Conservation (phyloP, 2,888 invertebrate species). For the Cataglyphis livida region DNA sequence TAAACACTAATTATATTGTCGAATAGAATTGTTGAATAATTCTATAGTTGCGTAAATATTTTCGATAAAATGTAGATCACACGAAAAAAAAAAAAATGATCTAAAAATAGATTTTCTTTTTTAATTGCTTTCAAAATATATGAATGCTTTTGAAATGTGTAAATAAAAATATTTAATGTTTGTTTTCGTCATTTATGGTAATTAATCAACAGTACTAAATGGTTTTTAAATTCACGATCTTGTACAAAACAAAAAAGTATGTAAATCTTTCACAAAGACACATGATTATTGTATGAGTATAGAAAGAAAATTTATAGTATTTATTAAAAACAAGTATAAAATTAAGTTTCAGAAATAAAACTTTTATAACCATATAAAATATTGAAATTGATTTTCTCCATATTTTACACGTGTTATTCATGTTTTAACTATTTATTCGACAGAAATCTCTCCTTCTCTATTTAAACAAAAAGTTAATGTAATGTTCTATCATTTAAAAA, state of each 20-base stretch:
- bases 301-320: not conserved
- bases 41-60: not conserved
- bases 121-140: conserved; percentile 20
- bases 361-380: not conserved
- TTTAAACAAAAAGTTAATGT: no score
- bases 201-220: not conserved
- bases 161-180: conserved; percentile 12
- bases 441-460: not conserved
- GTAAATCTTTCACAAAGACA: not conserved
- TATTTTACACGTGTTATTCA: not conserved
- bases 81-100: not conserved
- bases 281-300: not conserved
- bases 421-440: not conserved
- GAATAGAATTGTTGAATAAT: not conserved
- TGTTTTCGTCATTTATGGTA: conserved; percentile 4
- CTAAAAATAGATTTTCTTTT: conserved; percentile 16
- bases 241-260: not conserved
- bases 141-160: no score
- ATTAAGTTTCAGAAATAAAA: not conserved
- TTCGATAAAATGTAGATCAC: conserved; percentile 15
- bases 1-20: not conserved
- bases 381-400: not conserved
- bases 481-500: no score
- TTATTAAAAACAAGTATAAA: not conserved
- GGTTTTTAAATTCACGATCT: not conserved